These are phyloP conservation scores for Meghimatium bilineatum DNA, from an alignment of 2,888 invertebrate genomes.

Conservation along the genomic window DNA sequence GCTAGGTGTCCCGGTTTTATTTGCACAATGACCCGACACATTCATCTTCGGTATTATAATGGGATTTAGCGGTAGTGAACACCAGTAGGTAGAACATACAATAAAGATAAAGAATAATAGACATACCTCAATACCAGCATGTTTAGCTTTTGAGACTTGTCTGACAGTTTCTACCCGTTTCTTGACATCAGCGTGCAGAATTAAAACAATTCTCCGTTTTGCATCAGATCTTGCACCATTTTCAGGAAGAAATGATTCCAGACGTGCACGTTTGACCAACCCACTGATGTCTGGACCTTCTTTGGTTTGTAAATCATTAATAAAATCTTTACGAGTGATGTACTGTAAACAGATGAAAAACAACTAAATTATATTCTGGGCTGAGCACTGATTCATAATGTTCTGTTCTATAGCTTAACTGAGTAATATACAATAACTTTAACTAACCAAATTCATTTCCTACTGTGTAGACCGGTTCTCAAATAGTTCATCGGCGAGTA, in stretches of 20 bases:
- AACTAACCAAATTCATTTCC: too few relatives aligned
- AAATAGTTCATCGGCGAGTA: too few relatives aligned
- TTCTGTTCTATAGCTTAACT: too few relatives aligned
- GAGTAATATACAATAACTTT: too few relatives aligned
- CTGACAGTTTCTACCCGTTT: background rate
- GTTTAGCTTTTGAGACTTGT: conserved; percentile 4
- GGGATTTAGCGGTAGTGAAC: too few relatives aligned
- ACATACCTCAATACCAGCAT: conserved; percentile 15
- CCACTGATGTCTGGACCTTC: conserved; percentile 6
- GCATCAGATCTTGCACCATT: conserved; percentile 23
- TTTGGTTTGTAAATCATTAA: background rate
- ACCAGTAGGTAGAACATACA: background rate
- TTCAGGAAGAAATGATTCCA: background rate
- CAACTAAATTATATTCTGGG: too few relatives aligned
- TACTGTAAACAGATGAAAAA: conserved; percentile 31
- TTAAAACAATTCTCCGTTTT: conserved; percentile 16
- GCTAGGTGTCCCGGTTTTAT: too few relatives aligned
- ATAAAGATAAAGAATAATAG: background rate
- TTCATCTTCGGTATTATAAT: too few relatives aligned
- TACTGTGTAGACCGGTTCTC: too few relatives aligned
- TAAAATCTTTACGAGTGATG: conserved; percentile 21
- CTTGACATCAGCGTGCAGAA: background rate
- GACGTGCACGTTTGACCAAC: conserved; percentile 19
- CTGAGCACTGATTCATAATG: too few relatives aligned
- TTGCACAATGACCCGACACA: too few relatives aligned